These are phyloP conservation scores for Drosophila lutescens DNA, from an alignment of 2,888 invertebrate species.

Conservation along the genomic window DNA sequence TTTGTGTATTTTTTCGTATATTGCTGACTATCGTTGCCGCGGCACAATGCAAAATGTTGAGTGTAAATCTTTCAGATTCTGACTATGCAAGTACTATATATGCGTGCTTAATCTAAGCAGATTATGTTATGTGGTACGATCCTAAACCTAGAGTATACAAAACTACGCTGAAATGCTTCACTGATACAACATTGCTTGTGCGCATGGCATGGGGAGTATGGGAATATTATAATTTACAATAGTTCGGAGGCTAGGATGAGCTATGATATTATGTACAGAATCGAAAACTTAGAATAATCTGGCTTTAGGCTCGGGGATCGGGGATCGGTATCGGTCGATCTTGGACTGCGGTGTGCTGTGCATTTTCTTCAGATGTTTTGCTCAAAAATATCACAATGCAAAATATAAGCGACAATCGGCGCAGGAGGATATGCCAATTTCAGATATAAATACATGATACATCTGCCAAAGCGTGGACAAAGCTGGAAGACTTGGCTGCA, in stretches of 20 bases:
- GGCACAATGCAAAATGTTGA: conserved; percentile 44
- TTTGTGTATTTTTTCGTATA: conserved; percentile 50
- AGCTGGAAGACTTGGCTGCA: conserved; percentile 71
- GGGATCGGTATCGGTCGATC: conserved; percentile 4
- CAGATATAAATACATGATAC: conserved; percentile 20
- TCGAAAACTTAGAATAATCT: conserved; percentile 33
- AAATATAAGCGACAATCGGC: conserved; percentile 26
- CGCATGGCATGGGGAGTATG: conserved; percentile 15
- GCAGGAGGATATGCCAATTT: conserved; percentile 57
- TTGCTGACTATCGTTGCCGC: conserved; percentile 66
- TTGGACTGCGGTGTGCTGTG: conserved; percentile 17
- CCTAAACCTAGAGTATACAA: conserved; percentile 49
- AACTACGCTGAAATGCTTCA: conserved; percentile 61
- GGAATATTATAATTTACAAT: conserved; percentile 31
- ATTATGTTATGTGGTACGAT: conserved; percentile 35
- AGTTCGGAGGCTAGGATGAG: conserved; percentile 4
- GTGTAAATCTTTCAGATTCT: conserved; percentile 74
- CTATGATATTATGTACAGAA: conserved; percentile 40
- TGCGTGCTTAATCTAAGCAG: conserved; percentile 20
- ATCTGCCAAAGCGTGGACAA: conserved; percentile 59
- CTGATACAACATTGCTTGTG: conserved; percentile 62
- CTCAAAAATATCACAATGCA: conserved; percentile 72
- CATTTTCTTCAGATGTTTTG: conserved; percentile 65
- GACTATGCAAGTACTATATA: conserved; percentile 56
- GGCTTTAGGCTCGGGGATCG: not conserved